A percentile compares a stretch with the other conserved stretches of the same genome.
Evolutionary conservation across 2,888 invertebrate genomes (phyloP).

Genomic region (Calameuta pallipes): DNA sequence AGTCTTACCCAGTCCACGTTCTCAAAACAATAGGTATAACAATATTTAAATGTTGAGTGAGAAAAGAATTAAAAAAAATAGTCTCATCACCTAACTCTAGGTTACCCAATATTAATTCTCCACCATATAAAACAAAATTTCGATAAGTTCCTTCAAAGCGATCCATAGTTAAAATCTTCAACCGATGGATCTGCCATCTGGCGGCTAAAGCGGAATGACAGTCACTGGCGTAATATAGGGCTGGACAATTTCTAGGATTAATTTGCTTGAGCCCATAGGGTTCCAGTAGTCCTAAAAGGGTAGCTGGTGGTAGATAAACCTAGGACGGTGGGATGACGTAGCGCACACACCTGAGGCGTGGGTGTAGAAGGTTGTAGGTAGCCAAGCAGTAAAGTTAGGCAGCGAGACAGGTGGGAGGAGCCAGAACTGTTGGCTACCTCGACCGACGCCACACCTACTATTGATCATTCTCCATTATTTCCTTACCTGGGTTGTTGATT

Average conservation of each 20-base stretch:
- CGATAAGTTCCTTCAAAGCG: too few species aligned
- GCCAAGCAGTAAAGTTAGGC: conserved; percentile 19
- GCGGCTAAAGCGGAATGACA: too few species aligned
- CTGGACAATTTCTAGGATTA: conserved; percentile 5
- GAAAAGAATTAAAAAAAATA: too few species aligned
- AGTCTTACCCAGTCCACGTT: too few species aligned
- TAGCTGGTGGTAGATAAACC: background rate
- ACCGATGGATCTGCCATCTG: too few species aligned
- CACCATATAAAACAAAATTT: too few species aligned
- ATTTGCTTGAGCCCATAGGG: background rate
- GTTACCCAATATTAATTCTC: too few species aligned
- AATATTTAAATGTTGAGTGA: too few species aligned
- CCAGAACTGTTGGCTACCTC: conserved; percentile 25
- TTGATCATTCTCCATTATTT: conserved; percentile 31
- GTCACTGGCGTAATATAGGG: background rate
- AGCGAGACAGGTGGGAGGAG: conserved; percentile 50
- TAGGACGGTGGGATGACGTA: background rate
- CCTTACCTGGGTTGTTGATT: conserved; percentile 26
- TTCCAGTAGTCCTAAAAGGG: too few species aligned
- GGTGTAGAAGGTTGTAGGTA: conserved; percentile 5
- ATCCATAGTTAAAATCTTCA: too few species aligned
- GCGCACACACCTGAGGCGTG: conserved; percentile 9
- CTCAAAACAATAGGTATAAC: too few species aligned
- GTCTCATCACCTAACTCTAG: too few species aligned
- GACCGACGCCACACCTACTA: conserved; percentile 46